Percentiles rank a stretch among this genome's conserved stretches.
Conservation (phyloP, 2,888 invertebrate species). For the Andricus curvator region DNA sequence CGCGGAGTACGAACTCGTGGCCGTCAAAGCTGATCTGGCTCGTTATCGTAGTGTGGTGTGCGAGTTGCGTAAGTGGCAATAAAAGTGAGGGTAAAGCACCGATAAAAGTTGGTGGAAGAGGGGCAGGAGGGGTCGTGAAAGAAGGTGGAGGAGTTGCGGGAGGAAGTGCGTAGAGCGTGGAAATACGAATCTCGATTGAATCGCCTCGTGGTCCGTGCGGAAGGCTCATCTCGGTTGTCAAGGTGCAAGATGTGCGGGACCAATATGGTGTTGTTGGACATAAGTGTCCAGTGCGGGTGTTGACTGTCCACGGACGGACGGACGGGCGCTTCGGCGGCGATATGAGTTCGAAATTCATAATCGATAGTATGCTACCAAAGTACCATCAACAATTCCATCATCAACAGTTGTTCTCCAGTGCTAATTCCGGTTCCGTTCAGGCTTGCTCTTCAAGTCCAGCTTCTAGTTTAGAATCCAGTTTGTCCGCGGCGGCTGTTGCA, state of each 20-base stretch:
- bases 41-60: conserved; percentile 63
- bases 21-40: conserved; percentile 44
- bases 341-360: conserved; percentile 98
- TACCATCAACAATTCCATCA: conserved; percentile 91
- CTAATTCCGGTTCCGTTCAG: conserved; percentile 87
- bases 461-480: conserved; percentile 83
- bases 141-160: conserved; percentile 44
- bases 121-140: conserved; percentile 38
- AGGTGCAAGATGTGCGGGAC: conserved; percentile 75
- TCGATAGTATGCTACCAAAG: conserved; percentile 98
- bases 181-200: conserved; percentile 38
- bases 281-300: conserved; percentile 71
- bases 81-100: conserved; percentile 56
- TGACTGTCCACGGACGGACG: conserved; percentile 62
- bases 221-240: conserved; percentile 73
- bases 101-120: conserved; percentile 46
- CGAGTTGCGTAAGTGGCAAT: conserved; percentile 71
- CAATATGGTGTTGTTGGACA: conserved; percentile 78
- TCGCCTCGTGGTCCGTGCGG: conserved; percentile 81
- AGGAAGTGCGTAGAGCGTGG: conserved; percentile 15
- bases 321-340: conserved; percentile 59
- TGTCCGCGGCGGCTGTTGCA: conserved; percentile 80
- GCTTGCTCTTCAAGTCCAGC: conserved; percentile 82
- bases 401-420: conserved; percentile 83
- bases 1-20: conserved; percentile 36